Conservation (phyloP, 2,797 vertebrate genomes). For the Lepilemur ruficaudatus region DNA sequence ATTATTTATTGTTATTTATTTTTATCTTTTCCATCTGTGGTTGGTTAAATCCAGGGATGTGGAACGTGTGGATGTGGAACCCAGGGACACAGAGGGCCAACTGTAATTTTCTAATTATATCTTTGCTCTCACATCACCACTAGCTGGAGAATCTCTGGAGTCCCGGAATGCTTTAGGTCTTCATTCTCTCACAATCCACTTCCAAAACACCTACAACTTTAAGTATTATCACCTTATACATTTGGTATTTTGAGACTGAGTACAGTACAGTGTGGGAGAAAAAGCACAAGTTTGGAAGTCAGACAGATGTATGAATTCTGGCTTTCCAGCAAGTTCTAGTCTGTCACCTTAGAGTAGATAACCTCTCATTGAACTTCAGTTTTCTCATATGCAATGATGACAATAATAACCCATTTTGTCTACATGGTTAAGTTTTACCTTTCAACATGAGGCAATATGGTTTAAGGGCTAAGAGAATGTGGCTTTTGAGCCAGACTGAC, state of each 20-base stretch:
- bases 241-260: background rate
- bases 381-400: background rate
- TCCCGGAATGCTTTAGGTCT: background rate
- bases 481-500: slow-evolving; percentile 16
- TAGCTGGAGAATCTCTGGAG: background rate
- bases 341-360: background rate
- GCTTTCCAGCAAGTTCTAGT: background rate
- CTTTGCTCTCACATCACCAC: background rate
- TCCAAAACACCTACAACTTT: background rate
- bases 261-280: background rate
- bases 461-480: background rate
- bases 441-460: background rate
- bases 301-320: background rate
- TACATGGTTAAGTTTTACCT: slow-evolving; percentile 16
- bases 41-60: background rate
- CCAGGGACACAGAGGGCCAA: background rate
- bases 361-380: background rate
- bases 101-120: background rate
- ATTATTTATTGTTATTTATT: background rate
- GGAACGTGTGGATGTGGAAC: background rate
- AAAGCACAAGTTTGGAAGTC: slow-evolving; percentile 12
- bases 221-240: background rate
- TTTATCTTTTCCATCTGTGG: background rate
- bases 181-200: background rate
- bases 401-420: background rate